These are phyloP conservation scores for Cephus cinctus DNA, from an alignment of 1,140 invertebrate genomes.

Conservation along the genomic window DNA sequence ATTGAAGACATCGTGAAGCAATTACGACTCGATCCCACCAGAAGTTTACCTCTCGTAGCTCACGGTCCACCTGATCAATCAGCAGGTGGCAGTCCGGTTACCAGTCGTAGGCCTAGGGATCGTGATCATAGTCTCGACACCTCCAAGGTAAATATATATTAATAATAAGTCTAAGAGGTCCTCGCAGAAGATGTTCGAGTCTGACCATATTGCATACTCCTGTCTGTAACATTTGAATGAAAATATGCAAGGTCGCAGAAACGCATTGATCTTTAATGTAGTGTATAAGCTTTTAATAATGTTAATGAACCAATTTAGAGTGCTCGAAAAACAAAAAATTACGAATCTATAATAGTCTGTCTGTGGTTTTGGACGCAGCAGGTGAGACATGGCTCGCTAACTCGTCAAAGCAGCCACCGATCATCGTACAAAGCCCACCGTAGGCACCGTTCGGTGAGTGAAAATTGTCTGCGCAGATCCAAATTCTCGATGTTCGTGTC, in stretches of 20 bases:
- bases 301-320: too few relatives aligned
- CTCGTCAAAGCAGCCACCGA: constrained; percentile 64
- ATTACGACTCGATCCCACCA: constrained; percentile 75
- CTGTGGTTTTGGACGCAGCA: constrained; percentile 57
- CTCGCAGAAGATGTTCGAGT: background rate
- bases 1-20: constrained; percentile 83
- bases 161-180: too few relatives aligned
- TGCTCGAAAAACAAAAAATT: constrained; percentile 19
- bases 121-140: constrained; percentile 55
- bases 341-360: constrained; percentile 42
- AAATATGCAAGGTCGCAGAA: too few relatives aligned
- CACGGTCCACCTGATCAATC: constrained; percentile 53
- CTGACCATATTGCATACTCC: background rate
- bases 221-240: too few relatives aligned
- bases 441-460: constrained; percentile 75
- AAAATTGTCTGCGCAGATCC: too few relatives aligned
- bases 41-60: constrained; percentile 65
- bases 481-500: too few relatives aligned
- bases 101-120: constrained; percentile 54
- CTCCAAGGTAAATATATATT: constrained; percentile 53
- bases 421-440: constrained; percentile 68
- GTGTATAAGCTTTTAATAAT: too few relatives aligned
- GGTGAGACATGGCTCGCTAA: constrained; percentile 73
- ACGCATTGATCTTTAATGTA: too few relatives aligned
- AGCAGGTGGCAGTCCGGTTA: constrained; percentile 54